Conservation (phyloP, 2,113 vertebrate genomes). For the Anhinga anhinga region DNA sequence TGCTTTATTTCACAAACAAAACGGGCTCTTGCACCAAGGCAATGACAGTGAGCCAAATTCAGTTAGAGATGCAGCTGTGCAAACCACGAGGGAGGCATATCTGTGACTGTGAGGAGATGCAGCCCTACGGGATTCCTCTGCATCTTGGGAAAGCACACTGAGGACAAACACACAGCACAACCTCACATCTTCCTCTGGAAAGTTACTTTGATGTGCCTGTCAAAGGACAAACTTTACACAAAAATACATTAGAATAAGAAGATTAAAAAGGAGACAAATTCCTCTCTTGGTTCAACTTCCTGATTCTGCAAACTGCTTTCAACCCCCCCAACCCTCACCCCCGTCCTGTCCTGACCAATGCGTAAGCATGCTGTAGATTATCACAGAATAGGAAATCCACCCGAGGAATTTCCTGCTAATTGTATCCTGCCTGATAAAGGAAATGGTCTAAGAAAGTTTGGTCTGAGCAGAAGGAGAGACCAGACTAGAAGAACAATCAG, state of each 20-base stretch:
- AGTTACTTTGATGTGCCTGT: constrained; percentile 18
- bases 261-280: constrained; percentile 17
- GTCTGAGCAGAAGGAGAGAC: constrained; percentile 36
- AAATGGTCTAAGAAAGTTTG: constrained; percentile 45
- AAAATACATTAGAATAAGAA: background rate
- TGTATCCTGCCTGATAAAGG: constrained; percentile 64
- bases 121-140: background rate
- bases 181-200: background rate
- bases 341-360: background rate
- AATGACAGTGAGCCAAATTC: background rate
- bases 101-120: background rate
- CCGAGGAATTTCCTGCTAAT: constrained; percentile 62
- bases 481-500: constrained; percentile 42
- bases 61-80: constrained; percentile 31
- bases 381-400: constrained; percentile 53
- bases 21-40: constrained; percentile 9
- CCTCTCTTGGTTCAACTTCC: background rate
- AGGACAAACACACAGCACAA: background rate
- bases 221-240: background rate
- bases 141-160: background rate
- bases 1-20: constrained; percentile 32
- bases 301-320: background rate
- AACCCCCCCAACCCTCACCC: background rate
- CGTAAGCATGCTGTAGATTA: background rate
- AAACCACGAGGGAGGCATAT: background rate